A percentile compares a stretch with the other conserved stretches of the same genome.
Conservation (phyloP, 2,113 vertebrate genomes). For the Cololabis saira region DNA sequence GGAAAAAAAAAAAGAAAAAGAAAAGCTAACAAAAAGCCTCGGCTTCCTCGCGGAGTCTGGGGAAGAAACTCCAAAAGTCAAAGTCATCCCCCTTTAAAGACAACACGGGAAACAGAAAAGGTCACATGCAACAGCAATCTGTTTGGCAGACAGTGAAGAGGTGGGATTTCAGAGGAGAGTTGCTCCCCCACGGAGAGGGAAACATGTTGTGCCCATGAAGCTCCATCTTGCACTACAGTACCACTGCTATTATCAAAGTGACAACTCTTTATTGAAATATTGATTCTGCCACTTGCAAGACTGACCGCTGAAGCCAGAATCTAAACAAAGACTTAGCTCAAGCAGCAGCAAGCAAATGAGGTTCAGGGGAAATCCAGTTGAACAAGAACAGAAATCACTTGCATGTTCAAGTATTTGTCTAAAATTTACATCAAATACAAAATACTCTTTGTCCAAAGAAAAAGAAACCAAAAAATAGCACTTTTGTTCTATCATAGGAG, state of each 20-base stretch:
- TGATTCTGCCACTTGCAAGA: constrained; percentile 58
- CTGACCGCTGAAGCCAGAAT: constrained; percentile 35
- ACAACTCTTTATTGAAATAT: constrained; percentile 60
- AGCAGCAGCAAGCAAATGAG: constrained; percentile 16
- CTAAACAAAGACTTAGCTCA: constrained; percentile 35
- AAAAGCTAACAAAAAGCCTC: neutral
- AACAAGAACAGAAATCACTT: neutral
- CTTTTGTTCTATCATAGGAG: neutral
- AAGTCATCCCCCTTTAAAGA: constrained; percentile 44
- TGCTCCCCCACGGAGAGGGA: constrained; percentile 35
- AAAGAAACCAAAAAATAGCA: neutral
- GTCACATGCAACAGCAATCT: constrained; percentile 35
- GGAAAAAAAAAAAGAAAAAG: constrained; percentile 1
- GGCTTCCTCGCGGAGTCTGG: constrained; percentile 10
- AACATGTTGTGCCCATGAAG: constrained; percentile 35
- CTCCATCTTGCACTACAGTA: constrained; percentile 33
- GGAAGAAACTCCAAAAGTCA: constrained; percentile 32
- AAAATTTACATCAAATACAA: neutral
- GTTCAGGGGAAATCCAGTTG: constrained; percentile 13
- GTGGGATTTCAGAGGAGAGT: constrained; percentile 2
- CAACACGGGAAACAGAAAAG: constrained; percentile 42
- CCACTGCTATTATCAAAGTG: constrained; percentile 46
- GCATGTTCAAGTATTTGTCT: neutral
- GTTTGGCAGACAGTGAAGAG: constrained; percentile 33
- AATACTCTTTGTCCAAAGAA: neutral